Evolutionary conservation across 2,888 invertebrate species (phyloP).

Genomic region (Cynaeus angustus): DNA sequence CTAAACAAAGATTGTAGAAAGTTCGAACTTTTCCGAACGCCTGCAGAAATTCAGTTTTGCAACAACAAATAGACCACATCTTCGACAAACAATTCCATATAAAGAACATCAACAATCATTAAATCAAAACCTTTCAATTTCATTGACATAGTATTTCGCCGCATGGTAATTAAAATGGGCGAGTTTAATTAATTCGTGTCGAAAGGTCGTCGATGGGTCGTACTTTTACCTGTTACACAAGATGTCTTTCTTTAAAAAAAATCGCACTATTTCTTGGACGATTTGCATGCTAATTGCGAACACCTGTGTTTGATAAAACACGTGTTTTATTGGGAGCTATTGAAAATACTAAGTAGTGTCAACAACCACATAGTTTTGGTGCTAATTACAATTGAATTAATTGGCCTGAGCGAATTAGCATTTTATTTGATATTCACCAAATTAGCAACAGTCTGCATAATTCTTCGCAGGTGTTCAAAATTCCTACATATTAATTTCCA

Average conservation of each 20-base stretch:
- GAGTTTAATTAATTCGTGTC: constrained; percentile 37
- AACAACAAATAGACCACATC: background rate
- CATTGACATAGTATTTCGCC: constrained; percentile 24
- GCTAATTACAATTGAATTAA: too few relatives aligned
- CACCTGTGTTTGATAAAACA: constrained; percentile 58
- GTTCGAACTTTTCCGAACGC: too few relatives aligned
- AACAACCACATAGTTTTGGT: too few relatives aligned
- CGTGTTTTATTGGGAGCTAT: constrained; percentile 53
- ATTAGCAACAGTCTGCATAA: too few relatives aligned
- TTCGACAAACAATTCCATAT: constrained; percentile 9
- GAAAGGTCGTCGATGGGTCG: constrained; percentile 32
- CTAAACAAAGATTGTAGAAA: too few relatives aligned
- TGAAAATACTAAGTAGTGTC: constrained; percentile 45
- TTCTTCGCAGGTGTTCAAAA: too few relatives aligned
- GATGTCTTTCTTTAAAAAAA: too few relatives aligned
- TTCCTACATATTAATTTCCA: too few relatives aligned
- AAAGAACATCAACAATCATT: constrained; percentile 20
- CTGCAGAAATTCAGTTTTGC: too few relatives aligned
- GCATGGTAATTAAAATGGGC: constrained; percentile 24
- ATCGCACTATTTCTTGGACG: constrained; percentile 49
- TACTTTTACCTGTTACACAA: background rate
- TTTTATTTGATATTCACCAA: too few relatives aligned
- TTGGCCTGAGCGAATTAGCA: too few relatives aligned
- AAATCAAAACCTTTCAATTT: constrained; percentile 36
- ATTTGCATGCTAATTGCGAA: constrained; percentile 59